Conservation (phyloP, 2,113 vertebrate species). For the Hydrochoerus hydrochaeris region DNA sequence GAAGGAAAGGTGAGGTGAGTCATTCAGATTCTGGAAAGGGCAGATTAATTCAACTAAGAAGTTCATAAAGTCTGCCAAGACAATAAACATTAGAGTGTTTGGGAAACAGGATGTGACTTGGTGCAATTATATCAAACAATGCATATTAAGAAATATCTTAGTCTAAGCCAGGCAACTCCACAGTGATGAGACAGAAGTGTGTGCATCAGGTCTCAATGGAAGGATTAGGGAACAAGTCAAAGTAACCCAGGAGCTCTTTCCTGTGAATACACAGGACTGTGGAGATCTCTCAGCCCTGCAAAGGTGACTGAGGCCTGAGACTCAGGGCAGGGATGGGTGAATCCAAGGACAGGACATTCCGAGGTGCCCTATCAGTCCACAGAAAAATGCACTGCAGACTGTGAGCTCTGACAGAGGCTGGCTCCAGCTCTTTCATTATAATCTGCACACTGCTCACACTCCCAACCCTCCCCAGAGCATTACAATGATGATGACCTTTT, state of each 20-base stretch:
- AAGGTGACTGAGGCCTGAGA: neutral
- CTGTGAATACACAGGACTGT: no score
- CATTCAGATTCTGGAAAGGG: no score
- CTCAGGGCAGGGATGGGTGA: accelerated
- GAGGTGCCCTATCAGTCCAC: neutral
- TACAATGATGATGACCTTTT: neutral
- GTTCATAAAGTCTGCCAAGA: no score
- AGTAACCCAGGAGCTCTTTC: neutral
- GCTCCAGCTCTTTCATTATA: neutral
- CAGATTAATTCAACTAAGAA: neutral
- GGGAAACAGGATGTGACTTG: no score
- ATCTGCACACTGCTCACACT: neutral
- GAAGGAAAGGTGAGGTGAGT: neutral
- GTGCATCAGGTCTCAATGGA: neutral
- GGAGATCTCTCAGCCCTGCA: neutral
- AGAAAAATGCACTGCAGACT: neutral
- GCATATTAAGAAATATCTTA: no score
- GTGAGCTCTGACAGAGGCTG: neutral
- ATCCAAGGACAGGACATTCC: neutral
- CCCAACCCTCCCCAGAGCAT: neutral
- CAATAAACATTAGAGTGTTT: no score
- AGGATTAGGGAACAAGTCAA: neutral
- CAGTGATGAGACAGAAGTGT: no score
- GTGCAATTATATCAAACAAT: accelerated
- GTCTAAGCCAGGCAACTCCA: no score